Percentiles rank a stretch among this genome's conserved stretches.
Evolutionary conservation across 2,797 vertebrate species (phyloP).

Genomic region (Chaetophractus vellerosus): DNA sequence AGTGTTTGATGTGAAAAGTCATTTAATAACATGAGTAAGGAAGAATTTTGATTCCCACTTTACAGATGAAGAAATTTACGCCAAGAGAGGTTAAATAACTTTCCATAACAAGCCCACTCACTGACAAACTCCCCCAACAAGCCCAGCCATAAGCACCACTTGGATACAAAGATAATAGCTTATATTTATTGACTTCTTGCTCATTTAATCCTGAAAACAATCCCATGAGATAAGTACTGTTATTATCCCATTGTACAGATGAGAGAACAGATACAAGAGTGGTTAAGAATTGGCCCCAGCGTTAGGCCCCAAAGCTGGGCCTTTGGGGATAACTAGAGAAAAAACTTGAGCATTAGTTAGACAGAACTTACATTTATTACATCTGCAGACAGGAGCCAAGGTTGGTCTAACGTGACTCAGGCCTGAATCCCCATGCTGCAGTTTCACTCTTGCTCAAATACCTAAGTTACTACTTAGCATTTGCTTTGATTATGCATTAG

Average conservation of each 20-base stretch:
- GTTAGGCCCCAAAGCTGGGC: too few relatives aligned
- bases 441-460: too few relatives aligned
- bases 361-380: too few relatives aligned
- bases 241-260: not conserved
- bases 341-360: too few relatives aligned
- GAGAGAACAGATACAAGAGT: not conserved
- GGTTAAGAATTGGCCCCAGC: not conserved
- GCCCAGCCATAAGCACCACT: not conserved
- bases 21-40: not conserved
- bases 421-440: too few relatives aligned
- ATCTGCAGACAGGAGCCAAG: too few relatives aligned
- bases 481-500: too few relatives aligned
- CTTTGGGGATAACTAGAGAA: too few relatives aligned
- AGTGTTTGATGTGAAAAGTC: not conserved
- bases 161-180: not conserved
- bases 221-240: not conserved
- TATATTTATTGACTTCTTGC: not conserved
- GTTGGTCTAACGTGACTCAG: too few relatives aligned
- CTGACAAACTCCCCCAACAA: not conserved
- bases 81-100: not conserved
- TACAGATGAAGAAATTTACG: not conserved
- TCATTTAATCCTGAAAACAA: not conserved
- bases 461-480: too few relatives aligned
- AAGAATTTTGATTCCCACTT: conserved; percentile 24
- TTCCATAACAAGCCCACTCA: not conserved